Percentiles rank a stretch among this genome's conserved stretches.
phyloP scores from a whole-genome alignment of 2,888 invertebrate species.

The Zygothrica quintamaculata region DNA sequence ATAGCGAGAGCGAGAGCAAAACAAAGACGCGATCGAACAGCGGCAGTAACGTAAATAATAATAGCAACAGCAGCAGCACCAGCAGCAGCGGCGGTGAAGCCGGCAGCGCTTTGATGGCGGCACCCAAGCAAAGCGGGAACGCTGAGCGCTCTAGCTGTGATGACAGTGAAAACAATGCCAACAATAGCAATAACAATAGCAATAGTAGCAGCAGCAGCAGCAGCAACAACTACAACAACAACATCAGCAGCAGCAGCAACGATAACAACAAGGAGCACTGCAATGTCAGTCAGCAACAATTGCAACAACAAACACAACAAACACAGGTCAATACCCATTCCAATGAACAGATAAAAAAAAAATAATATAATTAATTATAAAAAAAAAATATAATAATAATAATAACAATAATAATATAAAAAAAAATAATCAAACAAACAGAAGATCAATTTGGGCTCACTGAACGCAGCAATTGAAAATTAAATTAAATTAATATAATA shows the following conservation, averaged over 20 bases:
- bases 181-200: conserved; percentile 27
- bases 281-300: conserved; percentile 39
- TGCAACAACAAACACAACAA: conserved; percentile 36
- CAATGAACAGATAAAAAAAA: conserved; percentile 31
- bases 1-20: conserved; percentile 18
- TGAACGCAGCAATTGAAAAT: conserved; percentile 31
- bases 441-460: conserved; percentile 40
- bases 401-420: conserved; percentile 12
- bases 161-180: conserved; percentile 47
- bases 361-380: conserved; percentile 24
- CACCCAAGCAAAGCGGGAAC: conserved; percentile 50
- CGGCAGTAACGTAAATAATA: conserved; percentile 5
- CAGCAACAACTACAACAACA: conserved; percentile 16
- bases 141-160: conserved; percentile 42
- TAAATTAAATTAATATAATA: conserved; percentile 20
- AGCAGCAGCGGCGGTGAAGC: conserved; percentile 15
- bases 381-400: conserved; percentile 16
- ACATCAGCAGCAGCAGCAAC: conserved; percentile 35
- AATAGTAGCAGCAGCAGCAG: conserved; percentile 23
- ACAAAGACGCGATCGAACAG: conserved; percentile 35
- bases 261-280: conserved; percentile 22
- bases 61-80: conserved; percentile 7
- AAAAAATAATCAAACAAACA: conserved; percentile 22
- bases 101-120: conserved; percentile 52
- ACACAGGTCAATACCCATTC: conserved; percentile 48